Conservation (phyloP, 2,113 vertebrate species). For the Vidua chalybeata region DNA sequence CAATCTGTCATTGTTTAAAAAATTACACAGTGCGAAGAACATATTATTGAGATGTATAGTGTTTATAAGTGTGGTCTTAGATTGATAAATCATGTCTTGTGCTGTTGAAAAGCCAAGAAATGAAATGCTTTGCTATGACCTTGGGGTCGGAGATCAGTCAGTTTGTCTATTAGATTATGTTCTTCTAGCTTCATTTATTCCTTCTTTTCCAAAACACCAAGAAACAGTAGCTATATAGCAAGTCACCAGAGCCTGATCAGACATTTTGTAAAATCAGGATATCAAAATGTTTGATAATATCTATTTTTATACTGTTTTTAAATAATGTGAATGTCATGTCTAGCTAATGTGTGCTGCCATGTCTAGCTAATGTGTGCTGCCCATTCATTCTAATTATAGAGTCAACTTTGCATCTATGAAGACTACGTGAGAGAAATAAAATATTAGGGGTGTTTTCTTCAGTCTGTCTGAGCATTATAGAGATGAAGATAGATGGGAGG, state of each 20-base stretch:
- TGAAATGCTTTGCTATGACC: slow-evolving; percentile 76
- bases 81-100: slow-evolving; percentile 79
- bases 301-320: slow-evolving; percentile 59
- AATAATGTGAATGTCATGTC: slow-evolving; percentile 64
- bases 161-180: slow-evolving; percentile 73
- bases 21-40: slow-evolving; percentile 72
- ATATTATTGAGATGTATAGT: slow-evolving; percentile 80
- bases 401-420: slow-evolving; percentile 44
- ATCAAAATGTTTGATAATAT: slow-evolving; percentile 60
- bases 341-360: slow-evolving; percentile 40
- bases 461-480: not conserved
- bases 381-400: slow-evolving; percentile 72
- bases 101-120: slow-evolving; percentile 72
- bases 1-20: slow-evolving; percentile 74
- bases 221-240: slow-evolving; percentile 31
- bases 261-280: slow-evolving; percentile 52
- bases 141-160: slow-evolving; percentile 75
- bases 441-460: not conserved
- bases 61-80: slow-evolving; percentile 69
- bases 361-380: slow-evolving; percentile 46
- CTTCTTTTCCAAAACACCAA: slow-evolving; percentile 49
- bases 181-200: slow-evolving; percentile 78
- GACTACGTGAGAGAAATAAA: slow-evolving; percentile 19
- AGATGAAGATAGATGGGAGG: not conserved
- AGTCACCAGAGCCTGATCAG: slow-evolving; percentile 54